Percentiles rank a stretch among this genome's conserved stretches.
These are phyloP conservation scores for Lepidurus apus DNA, from an alignment of 1,140 invertebrate genomes.

Conservation along the genomic window DNA sequence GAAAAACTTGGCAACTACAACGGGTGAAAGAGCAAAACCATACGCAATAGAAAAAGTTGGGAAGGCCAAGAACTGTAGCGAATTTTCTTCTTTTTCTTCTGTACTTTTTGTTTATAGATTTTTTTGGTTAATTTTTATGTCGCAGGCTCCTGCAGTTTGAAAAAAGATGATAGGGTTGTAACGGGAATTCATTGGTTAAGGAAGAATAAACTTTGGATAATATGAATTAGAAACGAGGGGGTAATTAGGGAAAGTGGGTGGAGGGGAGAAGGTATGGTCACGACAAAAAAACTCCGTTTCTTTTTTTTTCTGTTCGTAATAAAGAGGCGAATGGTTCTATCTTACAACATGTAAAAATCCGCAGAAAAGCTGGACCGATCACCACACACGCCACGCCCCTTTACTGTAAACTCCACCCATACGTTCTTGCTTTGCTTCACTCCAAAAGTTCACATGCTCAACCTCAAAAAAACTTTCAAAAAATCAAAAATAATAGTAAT, in stretches of 20 bases:
- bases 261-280: neutral
- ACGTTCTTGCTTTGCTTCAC: neutral
- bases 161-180: neutral
- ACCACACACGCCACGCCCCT: slow-evolving; percentile 12
- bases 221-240: slow-evolving; percentile 3
- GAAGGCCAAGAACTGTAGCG: slow-evolving; percentile 7
- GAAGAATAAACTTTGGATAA: neutral
- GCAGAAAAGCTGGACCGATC: neutral
- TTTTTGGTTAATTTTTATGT: neutral
- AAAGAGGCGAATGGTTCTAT: slow-evolving; percentile 18
- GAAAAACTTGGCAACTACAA: slow-evolving; percentile 8
- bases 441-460: neutral
- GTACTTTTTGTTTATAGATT: no score
- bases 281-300: neutral
- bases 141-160: neutral
- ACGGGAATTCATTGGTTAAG: neutral
- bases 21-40: neutral
- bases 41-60: neutral
- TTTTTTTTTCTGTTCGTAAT: slow-evolving; percentile 1
- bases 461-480: neutral
- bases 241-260: neutral
- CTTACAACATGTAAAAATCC: slow-evolving; percentile 1
- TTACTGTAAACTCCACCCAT: no score
- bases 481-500: neutral
- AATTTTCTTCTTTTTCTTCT: neutral